These are phyloP conservation scores for Phragmatobia fuliginosa DNA, from an alignment of 2,888 invertebrate species.

Conservation along the genomic window DNA sequence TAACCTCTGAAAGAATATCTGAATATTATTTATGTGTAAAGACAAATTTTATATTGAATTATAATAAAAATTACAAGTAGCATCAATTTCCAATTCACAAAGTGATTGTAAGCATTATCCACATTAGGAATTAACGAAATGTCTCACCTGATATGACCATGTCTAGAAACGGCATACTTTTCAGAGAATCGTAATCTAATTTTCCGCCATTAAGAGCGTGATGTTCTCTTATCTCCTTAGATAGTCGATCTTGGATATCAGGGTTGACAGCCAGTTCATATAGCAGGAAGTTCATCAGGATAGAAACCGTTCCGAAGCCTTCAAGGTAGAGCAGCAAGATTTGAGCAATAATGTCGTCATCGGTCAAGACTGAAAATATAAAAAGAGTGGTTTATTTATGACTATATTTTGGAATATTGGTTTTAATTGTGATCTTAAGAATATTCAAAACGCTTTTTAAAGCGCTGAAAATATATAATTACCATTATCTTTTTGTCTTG, in stretches of 20 bases:
- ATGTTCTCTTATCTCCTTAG: slow-evolving; percentile 82
- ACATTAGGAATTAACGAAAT: neutral
- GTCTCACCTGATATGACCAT: slow-evolving; percentile 85
- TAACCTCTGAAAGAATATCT: slow-evolving; percentile 67
- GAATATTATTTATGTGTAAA: no score
- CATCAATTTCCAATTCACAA: no score
- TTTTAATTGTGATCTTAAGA: neutral
- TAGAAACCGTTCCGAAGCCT: slow-evolving; percentile 82
- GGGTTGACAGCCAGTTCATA: slow-evolving; percentile 86
- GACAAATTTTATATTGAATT: no score
- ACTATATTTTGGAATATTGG: neutral
- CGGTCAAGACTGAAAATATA: slow-evolving; percentile 63
- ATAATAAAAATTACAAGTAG: neutral
- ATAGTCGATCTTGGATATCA: slow-evolving; percentile 84
- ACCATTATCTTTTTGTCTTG: neutral
- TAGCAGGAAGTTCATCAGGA: slow-evolving; percentile 77
- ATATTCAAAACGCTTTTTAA: no score
- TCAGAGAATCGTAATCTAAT: slow-evolving; percentile 79
- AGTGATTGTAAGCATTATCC: accelerated
- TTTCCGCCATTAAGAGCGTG: slow-evolving; percentile 67
- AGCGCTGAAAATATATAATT: slow-evolving; percentile 19
- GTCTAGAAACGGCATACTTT: slow-evolving; percentile 86
- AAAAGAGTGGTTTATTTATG: neutral
- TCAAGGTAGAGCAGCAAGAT: slow-evolving; percentile 83
- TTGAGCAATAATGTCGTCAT: slow-evolving; percentile 76